Base-by-base conservation (phyloP, 2,888 invertebrate species). In the Nemurella pictetii region DNA sequence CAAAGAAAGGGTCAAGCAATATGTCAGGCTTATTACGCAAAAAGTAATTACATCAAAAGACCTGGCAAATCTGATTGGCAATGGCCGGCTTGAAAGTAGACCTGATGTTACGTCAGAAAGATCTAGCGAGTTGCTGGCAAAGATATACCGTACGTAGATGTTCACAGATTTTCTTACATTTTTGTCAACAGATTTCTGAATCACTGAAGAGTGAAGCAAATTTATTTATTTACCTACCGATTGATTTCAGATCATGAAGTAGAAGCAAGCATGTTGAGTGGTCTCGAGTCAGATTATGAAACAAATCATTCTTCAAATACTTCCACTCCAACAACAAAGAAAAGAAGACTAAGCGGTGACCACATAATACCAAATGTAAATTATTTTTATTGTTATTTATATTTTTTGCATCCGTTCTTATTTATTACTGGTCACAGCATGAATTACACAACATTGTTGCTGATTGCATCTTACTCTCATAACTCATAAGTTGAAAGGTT, bases 21-120 rank as follows among this genome's bases (percentile, higher is more conserved):
- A 81, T 35, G 35, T 81, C 4, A 20, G 36, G n/a, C 36, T 81
- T 35, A 20, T 26, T 26, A 81, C 80, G 20, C 80, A 81, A 35
- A 81, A 81, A 81, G 26, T 81, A 35, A n/a, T 81, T 25, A 81
- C 80, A 3, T 32, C 80, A 30, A 81, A 81, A 81, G 80, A 81
- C 35, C 35, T 81, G n/a, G 35, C 80, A 35, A 81, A 81, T 81
- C 29, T 81, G 0, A 36, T 81, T 35, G n/a, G n/a, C 30, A 35
- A n/a, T 25, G 80, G 36, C 5, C 80, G 36, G 4, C 80, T 35
- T 35, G 80, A 81, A 25, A 81, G 20, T n/a, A 81, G 80, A n/a
- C 80, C 80, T n/a, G 80, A 81, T n/a, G 26, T 81, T 5, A 36
- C 80, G 32, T n/a, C 80, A n/a, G 35, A 29, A 81, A 81, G 80